Base-by-base conservation (phyloP, 2,113 vertebrate species). In the Oceanodroma tethys region DNA sequence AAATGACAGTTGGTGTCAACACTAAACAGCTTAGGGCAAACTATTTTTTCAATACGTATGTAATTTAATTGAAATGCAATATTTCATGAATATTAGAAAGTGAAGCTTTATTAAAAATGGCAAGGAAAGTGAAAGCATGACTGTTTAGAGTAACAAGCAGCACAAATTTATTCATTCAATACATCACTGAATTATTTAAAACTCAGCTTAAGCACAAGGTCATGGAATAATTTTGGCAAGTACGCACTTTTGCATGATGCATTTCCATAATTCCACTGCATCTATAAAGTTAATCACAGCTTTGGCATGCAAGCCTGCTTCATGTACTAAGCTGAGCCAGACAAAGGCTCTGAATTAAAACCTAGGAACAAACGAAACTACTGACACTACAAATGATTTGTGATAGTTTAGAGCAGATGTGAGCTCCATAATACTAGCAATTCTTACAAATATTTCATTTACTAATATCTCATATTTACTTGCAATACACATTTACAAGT, bases 171-270 rank as follows among this genome's bases (percentile, higher is more conserved):
- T 98, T 98, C 98, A 98, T 98, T 98, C 95, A 95, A 97, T 97
- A 97, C 96, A 98, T 98, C 98, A 94, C 97, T 98, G 98, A 98
- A 98, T 98, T 98, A 98, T 98, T 98, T 98, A 98, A 98, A 98
- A 97, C 96, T 98, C 95, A 95, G 97, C 92, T 93, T 97, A 97
- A 98, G 96, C 95, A 97, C 98, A 98, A 98, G 98, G 98, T 98
- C 98, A 98, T 90, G 81, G 98, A 98, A 98, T 98, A 98, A 98
- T 98, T 98, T 98, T 98, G 98, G 98, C 97, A 98, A 98, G 97
- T 95, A 96, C 47, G 56, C 96, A 97, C 97, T 98, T 98, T 97
- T 98, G 93, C 97, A 93, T 96, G 95, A 98, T 97, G 56, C 94
- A 98, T 98, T 98, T 98, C 98, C 98, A 98, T 98, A 98, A 98